Evolutionary conservation across 2,113 vertebrate species (phyloP).

Genomic region (Rhinichthys klamathensis): DNA sequence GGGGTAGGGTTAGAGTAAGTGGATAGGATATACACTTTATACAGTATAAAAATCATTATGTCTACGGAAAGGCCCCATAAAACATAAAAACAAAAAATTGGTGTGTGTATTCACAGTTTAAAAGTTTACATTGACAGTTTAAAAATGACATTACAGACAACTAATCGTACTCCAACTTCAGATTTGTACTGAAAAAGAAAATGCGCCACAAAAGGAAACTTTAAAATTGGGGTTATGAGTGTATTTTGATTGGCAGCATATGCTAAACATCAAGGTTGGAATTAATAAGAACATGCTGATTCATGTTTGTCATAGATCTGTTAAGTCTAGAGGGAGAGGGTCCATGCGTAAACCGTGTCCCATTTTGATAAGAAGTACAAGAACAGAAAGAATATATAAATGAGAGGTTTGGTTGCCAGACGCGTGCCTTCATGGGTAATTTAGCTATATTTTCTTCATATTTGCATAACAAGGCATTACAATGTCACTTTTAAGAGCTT

Average conservation of each 20-base stretch:
- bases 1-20: no score
- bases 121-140: constrained; percentile 12
- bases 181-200: constrained; percentile 20
- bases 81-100: no score
- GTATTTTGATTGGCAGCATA: constrained; percentile 64
- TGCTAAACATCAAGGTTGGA: constrained; percentile 60
- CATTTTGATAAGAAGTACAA: constrained; percentile 59
- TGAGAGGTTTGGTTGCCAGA: constrained; percentile 47
- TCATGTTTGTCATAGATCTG: constrained; percentile 64
- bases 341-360: constrained; percentile 54
- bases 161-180: constrained; percentile 5
- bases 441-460: constrained; percentile 41
- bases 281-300: constrained; percentile 68
- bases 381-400: constrained; percentile 67
- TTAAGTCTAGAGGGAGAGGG: constrained; percentile 58
- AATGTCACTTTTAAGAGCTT: constrained; percentile 54
- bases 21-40: no score
- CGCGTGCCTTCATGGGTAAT: constrained; percentile 60
- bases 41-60: no score
- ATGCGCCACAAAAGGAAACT: constrained; percentile 46
- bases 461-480: constrained; percentile 62
- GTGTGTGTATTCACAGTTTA: background rate
- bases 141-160: constrained; percentile 27
- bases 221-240: constrained; percentile 40
- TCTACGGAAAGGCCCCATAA: no score